A percentile compares a stretch with the other conserved stretches of the same genome.
These are phyloP conservation scores for Bombus ignitus DNA, from an alignment of 1,140 invertebrate genomes.

Conservation along the genomic window DNA sequence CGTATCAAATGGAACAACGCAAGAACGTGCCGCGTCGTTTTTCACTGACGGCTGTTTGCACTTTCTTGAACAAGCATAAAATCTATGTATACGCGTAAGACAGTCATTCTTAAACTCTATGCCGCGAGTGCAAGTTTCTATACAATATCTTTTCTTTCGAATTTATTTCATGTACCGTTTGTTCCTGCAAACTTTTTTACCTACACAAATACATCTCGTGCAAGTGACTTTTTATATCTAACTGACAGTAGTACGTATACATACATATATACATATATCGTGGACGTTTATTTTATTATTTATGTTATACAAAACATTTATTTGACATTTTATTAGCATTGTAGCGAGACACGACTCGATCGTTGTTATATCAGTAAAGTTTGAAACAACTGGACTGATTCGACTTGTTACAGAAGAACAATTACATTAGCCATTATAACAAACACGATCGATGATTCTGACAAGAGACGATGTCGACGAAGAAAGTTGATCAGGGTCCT, in stretches of 20 bases:
- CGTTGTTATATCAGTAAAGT: no score
- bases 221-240: no score
- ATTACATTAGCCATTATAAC: background rate
- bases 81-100: no score
- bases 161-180: background rate
- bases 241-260: no score
- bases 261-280: no score
- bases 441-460: background rate
- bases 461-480: slow-evolving; percentile 71
- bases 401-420: background rate
- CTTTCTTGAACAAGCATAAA: background rate
- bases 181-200: background rate
- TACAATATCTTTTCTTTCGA: background rate
- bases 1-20: background rate
- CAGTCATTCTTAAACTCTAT: no score
- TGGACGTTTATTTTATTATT: no score
- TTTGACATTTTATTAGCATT: no score
- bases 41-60: background rate
- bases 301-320: no score
- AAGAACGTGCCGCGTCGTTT: slow-evolving; percentile 5
- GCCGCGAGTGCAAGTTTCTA: background rate
- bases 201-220: no score
- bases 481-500: slow-evolving; percentile 80
- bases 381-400: no score
- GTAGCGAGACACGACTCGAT: no score